phyloP scores from a whole-genome alignment of 2,888 invertebrate species.

The Thalpophila matura region DNA sequence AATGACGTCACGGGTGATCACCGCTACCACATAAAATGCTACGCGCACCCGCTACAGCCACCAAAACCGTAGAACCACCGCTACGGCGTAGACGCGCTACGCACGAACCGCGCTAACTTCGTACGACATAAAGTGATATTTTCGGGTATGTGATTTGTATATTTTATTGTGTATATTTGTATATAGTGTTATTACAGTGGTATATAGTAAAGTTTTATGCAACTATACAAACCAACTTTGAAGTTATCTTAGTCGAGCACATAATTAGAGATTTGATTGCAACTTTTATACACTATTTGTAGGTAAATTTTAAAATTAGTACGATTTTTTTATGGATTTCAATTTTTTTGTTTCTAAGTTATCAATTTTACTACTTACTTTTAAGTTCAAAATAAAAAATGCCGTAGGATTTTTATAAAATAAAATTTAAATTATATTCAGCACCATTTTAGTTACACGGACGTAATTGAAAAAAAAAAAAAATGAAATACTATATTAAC shows the following conservation, averaged over 20 bases:
- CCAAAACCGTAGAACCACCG: conserved; percentile 81
- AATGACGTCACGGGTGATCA: conserved; percentile 81
- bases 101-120: conserved; percentile 70
- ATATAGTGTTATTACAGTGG: conserved; percentile 41
- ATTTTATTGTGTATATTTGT: conserved; percentile 27
- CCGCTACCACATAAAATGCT: conserved; percentile 77
- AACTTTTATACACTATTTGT: not conserved
- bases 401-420: too few relatives aligned
- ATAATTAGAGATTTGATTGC: not conserved
- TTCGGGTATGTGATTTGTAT: conserved; percentile 57
- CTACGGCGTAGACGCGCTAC: conserved; percentile 86
- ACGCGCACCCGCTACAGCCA: conserved; percentile 73
- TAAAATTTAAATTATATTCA: too few relatives aligned
- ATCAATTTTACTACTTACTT: not conserved
- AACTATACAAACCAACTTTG: not conserved
- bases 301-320: not conserved
- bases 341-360: not conserved
- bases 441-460: too few relatives aligned
- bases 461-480: too few relatives aligned
- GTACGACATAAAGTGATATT: conserved; percentile 52
- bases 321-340: not conserved
- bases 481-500: too few relatives aligned
- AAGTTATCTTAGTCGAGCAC: not conserved
- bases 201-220: not conserved
- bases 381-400: too few relatives aligned